phyloP scores from a whole-genome alignment of 2,888 invertebrate genomes.

The Sinohyriopsis cumingii region DNA sequence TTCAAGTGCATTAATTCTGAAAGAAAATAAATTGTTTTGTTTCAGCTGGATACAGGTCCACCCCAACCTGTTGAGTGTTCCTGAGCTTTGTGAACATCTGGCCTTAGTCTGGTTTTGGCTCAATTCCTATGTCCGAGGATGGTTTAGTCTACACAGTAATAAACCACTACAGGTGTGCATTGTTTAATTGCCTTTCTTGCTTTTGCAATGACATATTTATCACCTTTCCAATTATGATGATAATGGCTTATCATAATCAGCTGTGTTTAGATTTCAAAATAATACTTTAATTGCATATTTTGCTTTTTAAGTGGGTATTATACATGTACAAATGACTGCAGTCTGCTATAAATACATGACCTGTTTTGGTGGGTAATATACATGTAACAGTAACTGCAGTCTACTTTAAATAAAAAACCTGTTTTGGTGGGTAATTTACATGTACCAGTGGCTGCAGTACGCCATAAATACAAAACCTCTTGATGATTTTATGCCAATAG shows the following conservation, averaged over 20 bases:
- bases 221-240: background rate
- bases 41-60: slow-evolving; percentile 71
- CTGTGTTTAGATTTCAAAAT: background rate
- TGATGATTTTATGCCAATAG: too few species aligned
- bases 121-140: slow-evolving; percentile 38
- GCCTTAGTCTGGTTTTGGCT: slow-evolving; percentile 50
- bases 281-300: too few species aligned
- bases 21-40: slow-evolving; percentile 11
- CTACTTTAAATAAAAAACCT: too few species aligned
- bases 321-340: too few species aligned
- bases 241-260: slow-evolving; percentile 21
- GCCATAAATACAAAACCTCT: too few species aligned
- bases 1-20: background rate
- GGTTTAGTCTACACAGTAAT: slow-evolving; percentile 51
- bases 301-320: too few species aligned
- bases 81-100: slow-evolving; percentile 66
- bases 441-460: too few species aligned
- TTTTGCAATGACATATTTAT: background rate
- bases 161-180: slow-evolving; percentile 54
- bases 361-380: too few species aligned
- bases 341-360: too few species aligned
- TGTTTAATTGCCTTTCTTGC: background rate
- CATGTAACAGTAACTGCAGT: too few species aligned
- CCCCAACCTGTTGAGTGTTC: slow-evolving; percentile 69
- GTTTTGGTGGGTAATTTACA: too few species aligned